Conservation (phyloP, 2,113 vertebrate species). For the Tragelaphus buxtoni region DNA sequence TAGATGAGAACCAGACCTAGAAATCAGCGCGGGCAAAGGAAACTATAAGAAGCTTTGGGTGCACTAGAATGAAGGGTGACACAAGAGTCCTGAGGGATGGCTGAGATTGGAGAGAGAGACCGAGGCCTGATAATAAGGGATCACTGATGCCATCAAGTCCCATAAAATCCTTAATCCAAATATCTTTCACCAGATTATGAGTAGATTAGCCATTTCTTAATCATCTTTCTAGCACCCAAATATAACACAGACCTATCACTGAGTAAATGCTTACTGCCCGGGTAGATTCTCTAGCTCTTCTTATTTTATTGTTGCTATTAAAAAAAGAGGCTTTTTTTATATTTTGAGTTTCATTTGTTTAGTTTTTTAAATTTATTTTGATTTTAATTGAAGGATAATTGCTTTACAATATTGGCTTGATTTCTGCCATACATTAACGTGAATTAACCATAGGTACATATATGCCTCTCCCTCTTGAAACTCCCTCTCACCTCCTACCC, state of each 20-base stretch:
- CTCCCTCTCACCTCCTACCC: background rate
- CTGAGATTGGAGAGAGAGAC: background rate
- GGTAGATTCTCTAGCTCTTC: background rate
- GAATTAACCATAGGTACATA: background rate
- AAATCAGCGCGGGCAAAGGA: background rate
- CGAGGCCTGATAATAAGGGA: background rate
- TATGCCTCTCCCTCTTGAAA: background rate
- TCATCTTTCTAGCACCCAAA: background rate
- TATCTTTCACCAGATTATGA: background rate
- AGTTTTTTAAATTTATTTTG: background rate
- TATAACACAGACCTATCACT: background rate
- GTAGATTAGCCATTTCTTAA: background rate
- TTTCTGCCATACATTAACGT: background rate
- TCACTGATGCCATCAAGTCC: too few relatives aligned
- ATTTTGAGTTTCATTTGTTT: background rate
- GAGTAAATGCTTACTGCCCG: background rate
- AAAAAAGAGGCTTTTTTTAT: background rate
- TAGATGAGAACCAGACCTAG: background rate
- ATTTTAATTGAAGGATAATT: background rate
- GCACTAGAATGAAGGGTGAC: background rate
- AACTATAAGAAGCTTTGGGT: background rate
- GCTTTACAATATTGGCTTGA: background rate
- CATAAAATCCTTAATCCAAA: background rate
- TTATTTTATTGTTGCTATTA: background rate
- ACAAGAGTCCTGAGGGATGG: rapidly evolving